phyloP scores from a whole-genome alignment of 1,140 invertebrate species.

The Epicauta chinensis region DNA sequence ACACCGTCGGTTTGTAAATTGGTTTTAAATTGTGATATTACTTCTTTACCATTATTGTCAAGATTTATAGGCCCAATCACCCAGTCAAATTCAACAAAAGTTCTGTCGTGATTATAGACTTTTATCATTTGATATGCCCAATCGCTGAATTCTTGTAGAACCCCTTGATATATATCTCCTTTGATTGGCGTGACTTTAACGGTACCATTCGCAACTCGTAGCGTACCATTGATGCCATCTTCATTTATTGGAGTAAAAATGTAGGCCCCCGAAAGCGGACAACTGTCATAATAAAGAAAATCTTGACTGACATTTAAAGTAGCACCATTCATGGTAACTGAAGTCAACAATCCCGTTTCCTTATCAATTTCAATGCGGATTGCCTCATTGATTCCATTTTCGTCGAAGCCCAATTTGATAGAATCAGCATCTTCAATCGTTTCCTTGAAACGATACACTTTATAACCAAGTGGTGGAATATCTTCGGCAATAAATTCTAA shows the following conservation, averaged over 20 bases:
- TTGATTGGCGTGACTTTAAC: constrained; percentile 3
- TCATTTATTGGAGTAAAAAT: constrained; percentile 64
- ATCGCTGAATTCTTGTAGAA: constrained; percentile 59
- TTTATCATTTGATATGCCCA: constrained; percentile 78
- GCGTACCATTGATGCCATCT: not conserved
- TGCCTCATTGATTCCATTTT: not conserved
- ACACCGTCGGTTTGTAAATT: constrained; percentile 55
- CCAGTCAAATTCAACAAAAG: constrained; percentile 82
- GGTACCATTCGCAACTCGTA: not conserved
- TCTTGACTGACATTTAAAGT: constrained; percentile 54
- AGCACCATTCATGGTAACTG: constrained; percentile 48
- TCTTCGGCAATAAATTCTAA: constrained; percentile 56
- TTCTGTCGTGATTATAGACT: constrained; percentile 55
- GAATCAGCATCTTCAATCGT: not conserved
- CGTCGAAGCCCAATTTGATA: not conserved
- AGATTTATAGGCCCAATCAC: constrained; percentile 86
- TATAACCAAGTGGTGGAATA: constrained; percentile 58
- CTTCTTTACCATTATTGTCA: constrained; percentile 72
- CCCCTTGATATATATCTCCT: constrained; percentile 1
- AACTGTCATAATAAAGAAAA: constrained; percentile 66
- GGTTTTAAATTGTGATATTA: constrained; percentile 65
- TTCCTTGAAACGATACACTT: constrained; percentile 49
- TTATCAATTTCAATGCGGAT: constrained; percentile 43
- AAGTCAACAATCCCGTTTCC: constrained; percentile 47
- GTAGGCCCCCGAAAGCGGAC: constrained; percentile 72